Conservation (phyloP, 2,113 vertebrate species). For the Anoplopoma fimbria region DNA sequence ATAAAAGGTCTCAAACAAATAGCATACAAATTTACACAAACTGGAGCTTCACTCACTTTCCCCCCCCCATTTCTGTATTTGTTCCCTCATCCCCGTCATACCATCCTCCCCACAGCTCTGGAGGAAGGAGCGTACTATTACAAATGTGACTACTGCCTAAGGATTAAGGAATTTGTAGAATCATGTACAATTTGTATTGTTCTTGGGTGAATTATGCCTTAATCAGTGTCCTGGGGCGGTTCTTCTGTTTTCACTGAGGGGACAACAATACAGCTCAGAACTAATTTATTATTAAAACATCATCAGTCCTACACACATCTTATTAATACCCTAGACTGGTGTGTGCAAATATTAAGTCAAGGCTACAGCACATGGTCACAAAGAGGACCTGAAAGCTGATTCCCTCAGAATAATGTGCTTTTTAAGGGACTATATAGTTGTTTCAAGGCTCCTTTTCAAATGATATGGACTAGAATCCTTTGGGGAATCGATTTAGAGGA, state of each 20-base stretch:
- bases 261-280: background rate
- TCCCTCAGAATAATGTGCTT: constrained; percentile 6
- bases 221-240: background rate
- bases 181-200: background rate
- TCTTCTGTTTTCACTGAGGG: background rate
- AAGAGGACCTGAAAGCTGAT: background rate
- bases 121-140: background rate
- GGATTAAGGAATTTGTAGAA: background rate
- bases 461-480: constrained; percentile 27
- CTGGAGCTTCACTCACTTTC: background rate
- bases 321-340: background rate
- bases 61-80: background rate
- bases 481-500: constrained; percentile 39
- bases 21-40: background rate
- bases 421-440: constrained; percentile 20
- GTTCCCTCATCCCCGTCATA: background rate
- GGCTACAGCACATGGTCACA: background rate
- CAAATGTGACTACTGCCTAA: background rate
- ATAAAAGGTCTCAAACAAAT: background rate
- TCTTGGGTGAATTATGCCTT: background rate
- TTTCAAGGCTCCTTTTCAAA: constrained; percentile 24
- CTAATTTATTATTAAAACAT: background rate
- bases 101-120: background rate
- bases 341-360: background rate
- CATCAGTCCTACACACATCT: background rate